Conservation (phyloP, 1,140 invertebrate species). For the Belonocnema kinseyi region DNA sequence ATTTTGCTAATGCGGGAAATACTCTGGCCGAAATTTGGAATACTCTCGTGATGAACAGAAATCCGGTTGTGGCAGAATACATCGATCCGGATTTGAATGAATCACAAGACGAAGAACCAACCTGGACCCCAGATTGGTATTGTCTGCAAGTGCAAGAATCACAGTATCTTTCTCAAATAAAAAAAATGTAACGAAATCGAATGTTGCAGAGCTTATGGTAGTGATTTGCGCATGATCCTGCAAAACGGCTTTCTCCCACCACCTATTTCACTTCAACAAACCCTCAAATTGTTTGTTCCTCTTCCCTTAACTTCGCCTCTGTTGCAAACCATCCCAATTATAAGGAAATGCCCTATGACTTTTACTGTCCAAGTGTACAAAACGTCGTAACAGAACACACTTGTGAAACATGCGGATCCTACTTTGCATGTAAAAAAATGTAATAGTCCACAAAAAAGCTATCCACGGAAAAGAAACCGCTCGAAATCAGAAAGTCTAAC, state of each 20-base stretch:
- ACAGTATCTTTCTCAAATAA: not conserved
- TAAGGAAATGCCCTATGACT: constrained; percentile 31
- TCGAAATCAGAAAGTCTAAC: constrained; percentile 1
- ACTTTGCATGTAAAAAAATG: constrained; percentile 34
- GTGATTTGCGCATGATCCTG: not conserved
- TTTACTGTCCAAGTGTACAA: constrained; percentile 35
- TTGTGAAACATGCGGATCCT: constrained; percentile 32
- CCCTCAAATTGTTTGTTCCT: not conserved
- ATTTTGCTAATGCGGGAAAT: not conserved
- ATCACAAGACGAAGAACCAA: not conserved
- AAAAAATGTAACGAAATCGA: not conserved
- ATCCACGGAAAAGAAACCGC: not conserved
- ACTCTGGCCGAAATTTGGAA: not conserved
- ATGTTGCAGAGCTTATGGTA: too few relatives aligned
- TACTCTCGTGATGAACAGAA: not conserved
- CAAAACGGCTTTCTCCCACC: constrained; percentile 22
- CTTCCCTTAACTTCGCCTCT: too few relatives aligned
- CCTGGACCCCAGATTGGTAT: not conserved
- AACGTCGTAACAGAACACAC: constrained; percentile 29
- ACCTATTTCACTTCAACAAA: constrained; percentile 2
- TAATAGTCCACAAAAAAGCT: constrained; percentile 18
- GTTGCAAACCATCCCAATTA: too few relatives aligned
- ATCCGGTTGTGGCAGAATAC: not conserved
- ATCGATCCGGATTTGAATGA: not conserved
- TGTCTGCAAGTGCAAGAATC: not conserved